phyloP scores from a whole-genome alignment of 2,113 vertebrate species.

The Brachypteracias leptosomus region DNA sequence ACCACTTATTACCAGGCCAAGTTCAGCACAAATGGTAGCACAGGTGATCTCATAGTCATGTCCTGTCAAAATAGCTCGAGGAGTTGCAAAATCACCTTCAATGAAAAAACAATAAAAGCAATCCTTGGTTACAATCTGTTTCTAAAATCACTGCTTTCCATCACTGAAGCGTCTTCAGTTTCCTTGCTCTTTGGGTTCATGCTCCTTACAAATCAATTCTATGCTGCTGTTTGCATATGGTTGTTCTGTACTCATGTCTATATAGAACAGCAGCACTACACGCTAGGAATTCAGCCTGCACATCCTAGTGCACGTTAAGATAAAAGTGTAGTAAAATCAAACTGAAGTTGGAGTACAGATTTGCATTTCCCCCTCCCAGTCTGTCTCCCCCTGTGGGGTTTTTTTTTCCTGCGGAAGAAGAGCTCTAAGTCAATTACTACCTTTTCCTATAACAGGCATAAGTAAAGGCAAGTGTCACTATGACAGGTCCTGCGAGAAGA shows the following conservation, averaged over 20 bases:
- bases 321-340: not conserved
- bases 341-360: not conserved
- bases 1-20: conserved; percentile 94
- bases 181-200: not conserved
- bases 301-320: not conserved
- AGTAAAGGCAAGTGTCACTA: not conserved
- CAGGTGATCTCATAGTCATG: conserved; percentile 95
- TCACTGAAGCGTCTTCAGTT: not conserved
- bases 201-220: not conserved
- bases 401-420: not conserved
- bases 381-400: not conserved
- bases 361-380: not conserved
- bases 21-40: conserved; percentile 90
- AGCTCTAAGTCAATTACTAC: not conserved
- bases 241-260: not conserved
- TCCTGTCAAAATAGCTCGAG: conserved; percentile 91
- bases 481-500: not conserved
- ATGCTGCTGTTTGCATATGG: not conserved
- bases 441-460: not conserved
- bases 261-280: not conserved
- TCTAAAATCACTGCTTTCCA: not conserved
- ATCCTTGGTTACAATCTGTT: not conserved
- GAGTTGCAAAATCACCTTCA: conserved; percentile 87
- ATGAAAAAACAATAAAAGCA: conserved; percentile 13
- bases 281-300: not conserved